These are phyloP conservation scores for Nemapogon koenigi DNA, from an alignment of 2,888 invertebrate species.

Conservation along the genomic window DNA sequence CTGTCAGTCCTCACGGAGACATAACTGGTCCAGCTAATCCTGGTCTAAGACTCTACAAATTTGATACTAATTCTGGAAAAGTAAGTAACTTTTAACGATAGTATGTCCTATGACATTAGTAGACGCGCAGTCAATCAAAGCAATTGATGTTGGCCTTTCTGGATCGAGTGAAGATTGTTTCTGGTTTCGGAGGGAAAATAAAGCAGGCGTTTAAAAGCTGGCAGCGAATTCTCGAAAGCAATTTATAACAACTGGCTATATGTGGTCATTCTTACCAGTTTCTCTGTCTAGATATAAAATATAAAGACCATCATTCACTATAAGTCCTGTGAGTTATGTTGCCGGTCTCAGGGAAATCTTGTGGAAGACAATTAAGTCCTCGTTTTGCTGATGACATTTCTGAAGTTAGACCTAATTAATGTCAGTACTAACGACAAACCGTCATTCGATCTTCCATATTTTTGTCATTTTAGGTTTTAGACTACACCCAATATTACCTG, in stretches of 20 bases:
- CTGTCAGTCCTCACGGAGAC: conserved; percentile 85
- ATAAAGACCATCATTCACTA: too few species aligned
- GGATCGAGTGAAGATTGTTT: too few species aligned
- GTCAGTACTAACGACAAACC: neutral
- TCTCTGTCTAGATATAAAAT: too few species aligned
- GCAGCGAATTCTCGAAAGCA: neutral
- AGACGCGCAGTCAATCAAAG: neutral
- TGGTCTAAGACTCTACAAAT: conserved; percentile 87
- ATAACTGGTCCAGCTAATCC: conserved; percentile 84
- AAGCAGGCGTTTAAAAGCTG: neutral
- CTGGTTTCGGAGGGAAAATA: too few species aligned
- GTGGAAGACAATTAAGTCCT: too few species aligned
- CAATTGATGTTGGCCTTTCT: too few species aligned
- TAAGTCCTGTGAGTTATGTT: too few species aligned
- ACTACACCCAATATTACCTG: conserved; percentile 89
- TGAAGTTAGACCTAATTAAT: neutral
- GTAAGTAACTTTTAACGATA: conserved; percentile 39
- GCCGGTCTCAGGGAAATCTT: too few species aligned
- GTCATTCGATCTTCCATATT: neutral
- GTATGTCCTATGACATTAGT: neutral
- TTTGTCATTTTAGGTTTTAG: conserved; percentile 68
- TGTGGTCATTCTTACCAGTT: too few species aligned
- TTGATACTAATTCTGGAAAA: conserved; percentile 86
- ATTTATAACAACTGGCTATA: too few species aligned
- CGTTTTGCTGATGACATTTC: too few species aligned